These are phyloP conservation scores for Stegodyphus dumicola DNA, from an alignment of 1,140 invertebrate species.

Conservation along the genomic window DNA sequence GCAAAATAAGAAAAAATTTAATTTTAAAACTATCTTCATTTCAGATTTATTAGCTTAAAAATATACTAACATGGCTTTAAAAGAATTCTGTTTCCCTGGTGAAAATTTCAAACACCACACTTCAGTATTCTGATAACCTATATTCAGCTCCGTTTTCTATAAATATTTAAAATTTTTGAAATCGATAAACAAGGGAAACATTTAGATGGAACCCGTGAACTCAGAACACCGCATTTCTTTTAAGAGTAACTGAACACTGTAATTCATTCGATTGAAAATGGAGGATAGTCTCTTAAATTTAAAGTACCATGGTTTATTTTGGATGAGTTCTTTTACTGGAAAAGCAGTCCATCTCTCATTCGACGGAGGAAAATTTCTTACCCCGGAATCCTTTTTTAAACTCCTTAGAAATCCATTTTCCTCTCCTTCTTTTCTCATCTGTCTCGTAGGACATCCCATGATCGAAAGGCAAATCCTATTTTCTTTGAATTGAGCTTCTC, in stretches of 20 bases:
- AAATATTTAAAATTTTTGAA: no score
- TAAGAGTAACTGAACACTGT: neutral
- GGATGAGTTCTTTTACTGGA: neutral
- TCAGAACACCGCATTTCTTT: no score
- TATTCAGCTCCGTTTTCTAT: no score
- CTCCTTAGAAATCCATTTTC: neutral
- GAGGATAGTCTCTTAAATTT: constrained; percentile 7
- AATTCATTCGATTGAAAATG: constrained; percentile 8
- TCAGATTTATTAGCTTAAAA: no score
- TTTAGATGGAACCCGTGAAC: no score
- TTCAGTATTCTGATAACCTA: no score
- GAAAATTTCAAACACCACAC: no score
- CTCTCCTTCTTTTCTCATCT: neutral
- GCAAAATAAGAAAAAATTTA: no score
- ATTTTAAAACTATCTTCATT: no score
- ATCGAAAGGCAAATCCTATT: constrained; percentile 36
- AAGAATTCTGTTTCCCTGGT: no score
- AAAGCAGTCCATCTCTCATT: neutral
- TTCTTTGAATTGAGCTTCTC: constrained; percentile 7
- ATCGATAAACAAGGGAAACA: no score
- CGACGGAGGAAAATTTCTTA: constrained; percentile 5
- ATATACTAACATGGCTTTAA: no score
- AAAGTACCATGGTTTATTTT: constrained; percentile 3
- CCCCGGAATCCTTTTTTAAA: constrained; percentile 4
- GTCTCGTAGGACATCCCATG: constrained; percentile 12